Evolutionary conservation across 2,888 invertebrate genomes (phyloP).

Genomic region (Eumacrocentrus americanus): DNA sequence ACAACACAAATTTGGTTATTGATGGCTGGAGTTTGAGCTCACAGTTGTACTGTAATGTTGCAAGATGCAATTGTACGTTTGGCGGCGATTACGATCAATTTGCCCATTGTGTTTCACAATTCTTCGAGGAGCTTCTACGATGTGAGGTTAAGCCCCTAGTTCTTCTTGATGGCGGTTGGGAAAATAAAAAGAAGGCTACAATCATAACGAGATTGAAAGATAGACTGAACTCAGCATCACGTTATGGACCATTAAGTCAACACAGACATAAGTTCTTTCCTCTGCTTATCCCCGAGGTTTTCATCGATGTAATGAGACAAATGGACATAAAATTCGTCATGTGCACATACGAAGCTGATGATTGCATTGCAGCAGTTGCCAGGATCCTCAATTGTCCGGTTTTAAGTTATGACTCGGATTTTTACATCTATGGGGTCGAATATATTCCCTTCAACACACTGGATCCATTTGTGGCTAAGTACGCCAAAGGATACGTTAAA

Average conservation of each 20-base stretch:
- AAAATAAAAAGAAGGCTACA: slow-evolving; percentile 74
- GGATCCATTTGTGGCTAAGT: slow-evolving; percentile 60
- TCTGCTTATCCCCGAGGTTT: slow-evolving; percentile 75
- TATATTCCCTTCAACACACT: slow-evolving; percentile 81
- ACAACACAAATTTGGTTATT: slow-evolving; percentile 74
- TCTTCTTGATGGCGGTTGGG: slow-evolving; percentile 81
- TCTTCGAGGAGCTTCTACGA: slow-evolving; percentile 72
- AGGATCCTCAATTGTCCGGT: slow-evolving; percentile 82
- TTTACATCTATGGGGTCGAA: slow-evolving; percentile 83
- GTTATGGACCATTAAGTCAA: slow-evolving; percentile 65
- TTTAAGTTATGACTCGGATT: slow-evolving; percentile 92
- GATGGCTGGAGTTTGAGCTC: slow-evolving; percentile 82
- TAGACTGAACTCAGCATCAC: slow-evolving; percentile 67
- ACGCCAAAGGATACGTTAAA: slow-evolving; percentile 59
- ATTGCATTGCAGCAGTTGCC: slow-evolving; percentile 83
- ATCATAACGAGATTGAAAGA: slow-evolving; percentile 67
- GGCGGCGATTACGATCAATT: slow-evolving; percentile 87
- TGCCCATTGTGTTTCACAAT: slow-evolving; percentile 69
- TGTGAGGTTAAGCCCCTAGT: slow-evolving; percentile 78
- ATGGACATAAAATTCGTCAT: slow-evolving; percentile 72
- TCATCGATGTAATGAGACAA: slow-evolving; percentile 72
- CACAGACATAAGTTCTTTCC: slow-evolving; percentile 75
- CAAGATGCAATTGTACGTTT: slow-evolving; percentile 73
- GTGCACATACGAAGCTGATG: slow-evolving; percentile 89
- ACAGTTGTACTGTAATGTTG: slow-evolving; percentile 70